Conservation (phyloP, 1,140 invertebrate genomes). For the Aphidius ervi region DNA sequence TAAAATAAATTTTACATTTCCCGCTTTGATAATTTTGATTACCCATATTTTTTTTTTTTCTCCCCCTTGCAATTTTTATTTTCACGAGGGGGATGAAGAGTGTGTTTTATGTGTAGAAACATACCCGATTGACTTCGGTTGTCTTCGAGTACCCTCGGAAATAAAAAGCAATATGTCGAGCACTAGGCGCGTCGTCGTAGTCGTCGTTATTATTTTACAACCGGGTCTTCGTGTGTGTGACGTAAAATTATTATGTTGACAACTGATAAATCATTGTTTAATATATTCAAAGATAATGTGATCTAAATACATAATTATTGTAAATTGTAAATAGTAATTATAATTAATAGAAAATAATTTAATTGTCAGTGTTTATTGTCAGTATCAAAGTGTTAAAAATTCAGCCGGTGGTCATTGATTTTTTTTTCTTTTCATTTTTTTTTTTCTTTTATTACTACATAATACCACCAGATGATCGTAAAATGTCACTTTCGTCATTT, state of each 20-base stretch:
- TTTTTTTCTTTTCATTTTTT: slow-evolving; percentile 31
- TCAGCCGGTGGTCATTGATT: slow-evolving; percentile 43
- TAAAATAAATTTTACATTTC: not conserved
- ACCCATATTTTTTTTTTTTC: too few relatives aligned
- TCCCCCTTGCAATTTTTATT: too few relatives aligned
- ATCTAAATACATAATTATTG: not conserved
- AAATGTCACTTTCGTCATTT: slow-evolving; percentile 27
- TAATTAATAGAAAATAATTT: not conserved
- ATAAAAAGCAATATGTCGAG: slow-evolving; percentile 42
- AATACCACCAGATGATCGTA: slow-evolving; percentile 30
- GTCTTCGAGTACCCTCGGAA: slow-evolving; percentile 26
- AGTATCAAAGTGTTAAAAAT: slow-evolving; percentile 7
- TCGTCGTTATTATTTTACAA: slow-evolving; percentile 21
- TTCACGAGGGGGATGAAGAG: too few relatives aligned
- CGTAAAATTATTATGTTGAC: not conserved
- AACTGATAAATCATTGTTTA: not conserved
- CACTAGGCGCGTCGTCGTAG: slow-evolving; percentile 39
- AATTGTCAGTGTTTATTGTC: not conserved
- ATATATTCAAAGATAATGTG: not conserved
- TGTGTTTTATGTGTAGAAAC: not conserved
- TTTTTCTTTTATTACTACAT: slow-evolving; percentile 14
- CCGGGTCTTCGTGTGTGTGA: slow-evolving; percentile 30
- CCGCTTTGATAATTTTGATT: slow-evolving; percentile 3
- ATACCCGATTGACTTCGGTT: slow-evolving; percentile 24
- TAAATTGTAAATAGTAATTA: too few relatives aligned